Conservation (phyloP, 2,888 invertebrate genomes). For the Barypeithes pellucidus region DNA sequence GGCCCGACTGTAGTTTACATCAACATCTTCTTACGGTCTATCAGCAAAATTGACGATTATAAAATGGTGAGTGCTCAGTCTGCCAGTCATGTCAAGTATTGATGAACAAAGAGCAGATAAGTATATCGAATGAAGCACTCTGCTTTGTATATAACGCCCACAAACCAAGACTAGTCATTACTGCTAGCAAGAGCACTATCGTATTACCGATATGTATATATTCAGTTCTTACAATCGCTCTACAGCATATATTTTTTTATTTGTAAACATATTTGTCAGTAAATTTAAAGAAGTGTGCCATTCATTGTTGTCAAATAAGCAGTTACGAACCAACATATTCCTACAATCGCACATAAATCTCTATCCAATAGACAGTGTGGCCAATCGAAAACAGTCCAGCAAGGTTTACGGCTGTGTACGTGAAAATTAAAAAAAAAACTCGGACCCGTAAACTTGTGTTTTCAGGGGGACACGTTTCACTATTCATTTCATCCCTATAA, state of each 20-base stretch:
- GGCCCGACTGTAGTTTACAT: slow-evolving; percentile 91
- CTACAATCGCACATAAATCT: no score
- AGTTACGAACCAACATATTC: no score
- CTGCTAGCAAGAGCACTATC: slow-evolving; percentile 19
- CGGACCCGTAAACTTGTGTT: no score
- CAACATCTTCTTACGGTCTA: slow-evolving; percentile 97
- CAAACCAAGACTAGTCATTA: not conserved
- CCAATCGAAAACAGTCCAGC: no score
- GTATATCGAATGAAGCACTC: slow-evolving; percentile 41
- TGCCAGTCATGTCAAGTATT: slow-evolving; percentile 71
- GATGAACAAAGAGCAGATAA: slow-evolving; percentile 60
- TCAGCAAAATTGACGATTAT: slow-evolving; percentile 99
- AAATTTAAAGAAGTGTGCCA: no score
- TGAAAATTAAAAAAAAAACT: no score
- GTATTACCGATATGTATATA: slow-evolving; percentile 15
- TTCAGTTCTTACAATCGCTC: not conserved
- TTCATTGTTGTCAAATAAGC: no score
- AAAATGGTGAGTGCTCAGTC: slow-evolving; percentile 96
- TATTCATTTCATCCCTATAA: no score
- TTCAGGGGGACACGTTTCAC: no score
- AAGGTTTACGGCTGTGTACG: no score
- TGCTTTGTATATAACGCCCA: slow-evolving; percentile 49
- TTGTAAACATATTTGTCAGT: not conserved
- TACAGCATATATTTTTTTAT: not conserved
- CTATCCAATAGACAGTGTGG: no score